Evolutionary conservation across 2,888 invertebrate genomes (phyloP).

Genomic region (Buathra laborator): DNA sequence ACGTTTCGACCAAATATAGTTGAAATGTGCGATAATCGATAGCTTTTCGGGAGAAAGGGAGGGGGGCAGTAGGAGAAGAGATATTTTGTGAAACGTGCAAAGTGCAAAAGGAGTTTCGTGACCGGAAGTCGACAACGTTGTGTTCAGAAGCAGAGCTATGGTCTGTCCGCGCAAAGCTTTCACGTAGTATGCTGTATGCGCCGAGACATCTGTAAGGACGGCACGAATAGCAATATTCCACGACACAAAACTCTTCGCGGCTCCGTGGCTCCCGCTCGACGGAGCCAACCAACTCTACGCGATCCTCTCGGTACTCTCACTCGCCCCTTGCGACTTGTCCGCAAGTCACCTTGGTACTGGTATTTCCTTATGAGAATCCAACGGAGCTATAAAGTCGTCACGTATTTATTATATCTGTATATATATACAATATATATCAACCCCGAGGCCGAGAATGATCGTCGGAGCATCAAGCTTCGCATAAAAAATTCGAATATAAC

Average conservation of each 20-base stretch:
- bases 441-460: not conserved
- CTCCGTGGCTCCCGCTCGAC: slow-evolving; percentile 52
- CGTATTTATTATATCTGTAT: slow-evolving; percentile 8
- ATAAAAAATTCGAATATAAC: too few species aligned
- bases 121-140: slow-evolving; percentile 46
- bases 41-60: not conserved
- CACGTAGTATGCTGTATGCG: slow-evolving; percentile 12
- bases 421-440: not conserved
- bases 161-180: slow-evolving; percentile 49
- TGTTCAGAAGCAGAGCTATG: slow-evolving; percentile 31
- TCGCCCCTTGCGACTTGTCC: slow-evolving; percentile 35
- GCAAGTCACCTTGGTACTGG: slow-evolving; percentile 41
- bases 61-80: not conserved
- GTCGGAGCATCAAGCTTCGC: too few species aligned
- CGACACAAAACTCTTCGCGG: slow-evolving; percentile 70
- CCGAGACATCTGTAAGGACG: slow-evolving; percentile 70
- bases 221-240: slow-evolving; percentile 74
- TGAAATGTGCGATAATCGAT: slow-evolving; percentile 40
- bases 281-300: slow-evolving; percentile 45
- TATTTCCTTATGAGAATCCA: slow-evolving; percentile 72
- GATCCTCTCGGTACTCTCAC: slow-evolving; percentile 37
- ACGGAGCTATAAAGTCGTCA: slow-evolving; percentile 46
- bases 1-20: slow-evolving; percentile 21
- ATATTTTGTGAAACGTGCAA: slow-evolving; percentile 37
- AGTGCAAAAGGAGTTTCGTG: slow-evolving; percentile 48